phyloP scores from a whole-genome alignment of 2,113 vertebrate genomes.

The Psittacula cyanocephala region DNA sequence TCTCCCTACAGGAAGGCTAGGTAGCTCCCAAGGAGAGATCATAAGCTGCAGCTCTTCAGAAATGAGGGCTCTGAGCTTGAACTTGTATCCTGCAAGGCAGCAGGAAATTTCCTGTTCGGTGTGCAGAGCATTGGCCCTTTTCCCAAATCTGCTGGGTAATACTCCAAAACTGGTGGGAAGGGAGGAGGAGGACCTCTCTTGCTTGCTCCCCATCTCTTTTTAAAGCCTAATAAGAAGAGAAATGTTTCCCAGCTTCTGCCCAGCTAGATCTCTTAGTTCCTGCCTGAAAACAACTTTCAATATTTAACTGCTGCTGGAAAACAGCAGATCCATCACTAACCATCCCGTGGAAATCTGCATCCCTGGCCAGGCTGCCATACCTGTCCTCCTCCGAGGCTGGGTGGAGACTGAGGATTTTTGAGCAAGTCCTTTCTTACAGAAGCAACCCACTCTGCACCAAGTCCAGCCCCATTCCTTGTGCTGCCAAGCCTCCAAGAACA shows the following conservation, averaged over 20 bases:
- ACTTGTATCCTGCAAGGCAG: neutral
- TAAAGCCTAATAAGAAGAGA: neutral
- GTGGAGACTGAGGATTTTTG: neutral
- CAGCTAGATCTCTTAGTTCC: neutral
- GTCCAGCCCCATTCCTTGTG: neutral
- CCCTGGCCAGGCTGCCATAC: neutral
- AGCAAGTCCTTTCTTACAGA: neutral
- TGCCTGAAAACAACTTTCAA: neutral
- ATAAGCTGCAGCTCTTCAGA: neutral
- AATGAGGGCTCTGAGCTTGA: neutral
- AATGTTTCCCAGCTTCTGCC: neutral
- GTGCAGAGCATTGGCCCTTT: neutral
- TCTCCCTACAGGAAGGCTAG: neutral
- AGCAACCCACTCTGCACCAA: fast-evolving
- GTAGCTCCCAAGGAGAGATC: neutral
- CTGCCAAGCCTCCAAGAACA: constrained; percentile 18
- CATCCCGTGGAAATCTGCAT: fast-evolving
- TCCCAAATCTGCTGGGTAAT: neutral
- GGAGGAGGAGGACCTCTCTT: neutral
- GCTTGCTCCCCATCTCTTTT: neutral
- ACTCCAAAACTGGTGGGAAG: fast-evolving
- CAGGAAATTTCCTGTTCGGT: neutral
- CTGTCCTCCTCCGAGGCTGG: neutral
- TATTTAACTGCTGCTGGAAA: neutral
- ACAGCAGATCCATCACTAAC: neutral